These are phyloP conservation scores for Trematomus bernacchii DNA, from an alignment of 2,797 vertebrate species.

Conservation along the genomic window DNA sequence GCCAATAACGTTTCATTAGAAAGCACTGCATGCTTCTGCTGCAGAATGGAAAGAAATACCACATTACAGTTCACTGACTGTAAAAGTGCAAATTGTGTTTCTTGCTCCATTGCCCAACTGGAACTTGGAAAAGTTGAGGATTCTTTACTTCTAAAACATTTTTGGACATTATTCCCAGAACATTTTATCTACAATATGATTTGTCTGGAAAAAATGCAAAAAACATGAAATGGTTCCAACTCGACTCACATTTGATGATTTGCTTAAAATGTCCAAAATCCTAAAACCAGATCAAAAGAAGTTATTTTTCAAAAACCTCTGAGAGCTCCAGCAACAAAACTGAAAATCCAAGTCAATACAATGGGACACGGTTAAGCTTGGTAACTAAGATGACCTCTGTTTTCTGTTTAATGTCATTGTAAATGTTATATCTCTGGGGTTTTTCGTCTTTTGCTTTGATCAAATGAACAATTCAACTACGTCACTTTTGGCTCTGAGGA, in stretches of 20 bases:
- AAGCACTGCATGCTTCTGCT: slow-evolving; percentile 55
- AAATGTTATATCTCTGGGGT: background rate
- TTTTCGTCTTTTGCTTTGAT: background rate
- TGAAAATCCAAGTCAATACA: no score
- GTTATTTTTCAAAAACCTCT: background rate
- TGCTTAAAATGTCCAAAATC: background rate
- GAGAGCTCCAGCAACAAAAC: no score
- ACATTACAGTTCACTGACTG: slow-evolving; percentile 38
- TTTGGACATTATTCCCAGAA: background rate
- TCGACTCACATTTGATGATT: background rate
- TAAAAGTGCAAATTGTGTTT: slow-evolving; percentile 29
- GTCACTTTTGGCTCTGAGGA: background rate
- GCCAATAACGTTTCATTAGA: slow-evolving; percentile 81
- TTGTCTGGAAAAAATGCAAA: background rate
- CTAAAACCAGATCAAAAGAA: background rate
- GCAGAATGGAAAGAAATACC: slow-evolving; percentile 71
- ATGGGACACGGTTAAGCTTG: background rate
- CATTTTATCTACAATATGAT: background rate
- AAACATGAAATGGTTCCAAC: background rate
- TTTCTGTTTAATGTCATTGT: background rate
- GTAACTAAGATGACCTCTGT: background rate
- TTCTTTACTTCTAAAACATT: slow-evolving; percentile 4
- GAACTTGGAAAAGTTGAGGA: slow-evolving; percentile 12
- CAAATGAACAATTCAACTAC: background rate
- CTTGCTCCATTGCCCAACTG: slow-evolving; percentile 8